Evolutionary conservation across 1,140 invertebrate genomes (phyloP), one percentile per base, ranked within the genome.

Genomic region (Aleiodes sp.): DNA sequence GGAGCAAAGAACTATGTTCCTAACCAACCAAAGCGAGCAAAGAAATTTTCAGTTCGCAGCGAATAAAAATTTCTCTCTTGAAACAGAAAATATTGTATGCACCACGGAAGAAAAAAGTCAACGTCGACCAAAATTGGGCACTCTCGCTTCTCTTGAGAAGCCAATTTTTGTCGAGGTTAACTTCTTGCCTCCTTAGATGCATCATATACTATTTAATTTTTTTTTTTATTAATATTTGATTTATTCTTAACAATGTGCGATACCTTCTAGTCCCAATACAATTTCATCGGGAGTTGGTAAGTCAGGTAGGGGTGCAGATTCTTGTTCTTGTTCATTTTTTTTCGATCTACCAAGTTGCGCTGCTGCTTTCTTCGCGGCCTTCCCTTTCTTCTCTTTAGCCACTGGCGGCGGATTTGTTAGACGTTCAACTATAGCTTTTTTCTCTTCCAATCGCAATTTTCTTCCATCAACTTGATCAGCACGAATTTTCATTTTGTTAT

Each of bases 281-380:
- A 82, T 75, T 62, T 82, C 80, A 24, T 77, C 70, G 3, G 78
- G 75, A 7, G 78, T 79, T 14, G 80, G 79, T 24, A 82, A 62
- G 60, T 81, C 77, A 2, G 80, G 76, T 6, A 82, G 60, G 2
- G 71, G 31, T 66, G 78, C 75, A 0, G 60, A n/a, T 41, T 82
- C 77, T 2, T 37, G 10, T 67, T 79, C 76, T 2, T 65, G 60
- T 37, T 80, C 78, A 4, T 28, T 56, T 66, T 70, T 77, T 31
- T 75, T 74, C 16, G 24, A 37, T 28, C 43, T 43, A 8, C 37
- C 62, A 52, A 24, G n/a, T 6, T 39, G 43, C 7, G 68, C 16
- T 7, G 28, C 24, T 24, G 37, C 52, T 72, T 75, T 74, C 70
- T 76, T 71, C 12, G 61, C 26, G 4, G 41, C 26, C 72, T 73